Evolutionary conservation across 2,888 invertebrate species (phyloP), one percentile per base, ranked within the genome.

Genomic region (Cerceris rybyensis): DNA sequence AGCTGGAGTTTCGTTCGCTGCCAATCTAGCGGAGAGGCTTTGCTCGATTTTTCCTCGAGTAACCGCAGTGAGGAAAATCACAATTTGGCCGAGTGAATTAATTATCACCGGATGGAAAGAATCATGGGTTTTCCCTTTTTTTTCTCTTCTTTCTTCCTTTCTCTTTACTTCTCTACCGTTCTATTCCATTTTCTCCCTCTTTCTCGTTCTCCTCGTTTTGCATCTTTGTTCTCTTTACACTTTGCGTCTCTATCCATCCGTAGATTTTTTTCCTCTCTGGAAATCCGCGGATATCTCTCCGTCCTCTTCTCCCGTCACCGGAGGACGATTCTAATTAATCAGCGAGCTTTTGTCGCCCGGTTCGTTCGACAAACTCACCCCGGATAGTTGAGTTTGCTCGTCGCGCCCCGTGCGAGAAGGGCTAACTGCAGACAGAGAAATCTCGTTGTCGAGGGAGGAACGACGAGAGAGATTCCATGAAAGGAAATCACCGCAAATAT

Each of bases 311-410:
- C 50, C n/a, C 16, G 16, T 28, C 9, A 7, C 13, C 17, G 16
- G 17, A 16, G 67, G 68, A 65, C 63, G 60, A 73, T 73, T 78
- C 80, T 74, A 80, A 80, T 80, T 80, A 80, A 80, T 80, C 80
- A 78, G 66, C 74, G 68, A 69, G 78, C 77, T 67, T 70, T 74
- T 74, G 78, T 71, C 77, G 70, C 66, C 74, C 54, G 65, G 80
- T 65, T 77, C 68, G 60, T 58, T 50, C 68, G 76, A 76, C 78
- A 75, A 78, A 78, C 75, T 78, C 64, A 49, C 6, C 75, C 65
- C 16, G 58, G 46, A 58, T 70, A 70, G 70, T 11, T 50, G n/a
- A 50, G 50, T 50, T 50, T 50, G 50, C 50, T n/a, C 72, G 46
- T 64, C 42, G 70, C 57, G 14, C 43, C 55, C 43, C 57, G 11